phyloP scores from a whole-genome alignment of 1,140 invertebrate species.

The Ostrea denselamellosa region DNA sequence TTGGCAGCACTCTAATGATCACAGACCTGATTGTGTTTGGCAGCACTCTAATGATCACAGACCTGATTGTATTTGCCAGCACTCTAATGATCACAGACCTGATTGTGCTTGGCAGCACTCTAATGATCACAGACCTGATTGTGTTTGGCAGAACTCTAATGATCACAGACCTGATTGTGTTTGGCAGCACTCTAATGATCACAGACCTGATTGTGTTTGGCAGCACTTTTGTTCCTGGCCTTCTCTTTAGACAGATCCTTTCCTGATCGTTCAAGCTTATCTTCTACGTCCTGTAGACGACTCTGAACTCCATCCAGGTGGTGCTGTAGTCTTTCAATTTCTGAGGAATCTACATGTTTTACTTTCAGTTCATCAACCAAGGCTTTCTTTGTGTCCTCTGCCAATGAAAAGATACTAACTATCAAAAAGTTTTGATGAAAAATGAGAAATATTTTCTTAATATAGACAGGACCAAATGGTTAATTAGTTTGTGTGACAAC shows the following conservation, averaged over 20 bases:
- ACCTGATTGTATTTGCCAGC: conserved; percentile 74
- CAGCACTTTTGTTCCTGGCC: conserved; percentile 72
- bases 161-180: conserved; percentile 69
- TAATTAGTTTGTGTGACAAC: too few relatives aligned
- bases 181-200: conserved; percentile 66
- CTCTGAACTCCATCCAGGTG: conserved; percentile 59
- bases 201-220: conserved; percentile 73
- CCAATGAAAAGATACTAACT: too few relatives aligned
- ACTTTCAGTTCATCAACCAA: conserved; percentile 68
- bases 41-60: conserved; percentile 59
- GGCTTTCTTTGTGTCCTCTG: conserved; percentile 65
- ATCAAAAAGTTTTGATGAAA: too few relatives aligned
- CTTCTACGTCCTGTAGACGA: conserved; percentile 62
- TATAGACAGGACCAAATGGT: too few relatives aligned
- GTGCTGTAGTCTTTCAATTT: conserved; percentile 57
- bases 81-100: conserved; percentile 68
- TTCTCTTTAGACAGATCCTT: conserved; percentile 72
- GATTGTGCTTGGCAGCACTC: conserved; percentile 73
- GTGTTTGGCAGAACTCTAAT: conserved; percentile 71
- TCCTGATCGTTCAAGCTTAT: conserved; percentile 62
- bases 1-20: conserved; percentile 66
- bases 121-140: conserved; percentile 65
- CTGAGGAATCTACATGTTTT: conserved; percentile 59
- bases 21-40: conserved; percentile 73
- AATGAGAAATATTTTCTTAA: too few relatives aligned